Evolutionary conservation across 2,888 invertebrate species (phyloP).

Genomic region (Heliconius aoede): DNA sequence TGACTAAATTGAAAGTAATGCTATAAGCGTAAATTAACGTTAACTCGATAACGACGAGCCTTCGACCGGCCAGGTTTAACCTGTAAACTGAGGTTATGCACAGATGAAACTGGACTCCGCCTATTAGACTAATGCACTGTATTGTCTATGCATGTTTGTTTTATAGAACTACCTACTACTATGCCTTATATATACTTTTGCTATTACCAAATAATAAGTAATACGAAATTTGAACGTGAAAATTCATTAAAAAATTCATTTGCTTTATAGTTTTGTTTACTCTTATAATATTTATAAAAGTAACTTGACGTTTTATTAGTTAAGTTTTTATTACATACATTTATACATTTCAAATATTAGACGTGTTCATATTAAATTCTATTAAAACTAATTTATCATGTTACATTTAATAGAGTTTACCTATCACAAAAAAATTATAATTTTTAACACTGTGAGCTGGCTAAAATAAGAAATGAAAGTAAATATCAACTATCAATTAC

Average conservation of each 20-base stretch:
- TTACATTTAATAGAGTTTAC: too few species aligned
- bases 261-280: neutral
- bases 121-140: conserved; percentile 39
- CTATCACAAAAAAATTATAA: too few species aligned
- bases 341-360: too few species aligned
- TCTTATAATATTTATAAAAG: neutral
- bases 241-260: neutral
- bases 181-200: neutral
- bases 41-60: conserved; percentile 59
- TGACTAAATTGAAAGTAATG: conserved; percentile 50
- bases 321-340: too few species aligned
- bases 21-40: conserved; percentile 57
- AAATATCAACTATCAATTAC: neutral
- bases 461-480: neutral
- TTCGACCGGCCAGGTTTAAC: conserved; percentile 51
- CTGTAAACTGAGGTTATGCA: conserved; percentile 50
- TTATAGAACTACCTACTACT: neutral
- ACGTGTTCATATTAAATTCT: too few species aligned
- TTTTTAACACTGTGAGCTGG: too few species aligned
- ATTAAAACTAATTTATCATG: too few species aligned
- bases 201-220: neutral
- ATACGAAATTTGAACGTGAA: neutral
- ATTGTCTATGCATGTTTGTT: conserved; percentile 9
- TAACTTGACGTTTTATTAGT: too few species aligned
- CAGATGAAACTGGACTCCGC: conserved; percentile 41